A percentile compares a stretch with the other conserved stretches of the same genome.
These are phyloP conservation scores for Bagarius yarrelli DNA, from an alignment of 2,113 vertebrate genomes.

Conservation along the genomic window DNA sequence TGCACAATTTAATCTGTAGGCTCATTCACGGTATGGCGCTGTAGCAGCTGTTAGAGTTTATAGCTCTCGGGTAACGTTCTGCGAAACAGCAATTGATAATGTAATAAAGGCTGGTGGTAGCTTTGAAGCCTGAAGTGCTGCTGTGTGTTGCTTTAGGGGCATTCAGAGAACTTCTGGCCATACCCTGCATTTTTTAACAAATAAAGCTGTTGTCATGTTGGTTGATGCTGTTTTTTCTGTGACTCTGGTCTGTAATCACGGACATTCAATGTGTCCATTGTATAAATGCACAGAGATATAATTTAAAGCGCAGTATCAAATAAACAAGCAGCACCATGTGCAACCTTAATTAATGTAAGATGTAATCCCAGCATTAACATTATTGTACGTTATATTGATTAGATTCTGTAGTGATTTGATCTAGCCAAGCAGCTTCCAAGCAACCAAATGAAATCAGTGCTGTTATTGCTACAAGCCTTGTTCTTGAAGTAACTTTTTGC, in stretches of 20 bases:
- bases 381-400: neutral
- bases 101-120: conserved; percentile 35
- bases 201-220: neutral
- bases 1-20: conserved; percentile 8
- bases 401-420: neutral
- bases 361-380: neutral
- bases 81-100: conserved; percentile 27
- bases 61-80: conserved; percentile 20
- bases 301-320: neutral
- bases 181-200: neutral
- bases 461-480: neutral
- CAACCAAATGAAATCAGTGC: neutral
- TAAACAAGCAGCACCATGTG: neutral
- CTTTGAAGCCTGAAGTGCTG: conserved; percentile 16
- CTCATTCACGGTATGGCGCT: conserved; percentile 32
- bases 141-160: conserved; percentile 17
- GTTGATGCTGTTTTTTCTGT: neutral
- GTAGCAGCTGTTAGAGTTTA: conserved; percentile 41
- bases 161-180: neutral
- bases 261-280: neutral
- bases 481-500: neutral
- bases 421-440: neutral
- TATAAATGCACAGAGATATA: neutral
- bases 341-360: neutral
- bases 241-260: neutral